Evolutionary conservation across 2,888 invertebrate genomes (phyloP), one percentile per base, ranked within the genome.

Genomic region (Hydrotaea diabolus): DNA sequence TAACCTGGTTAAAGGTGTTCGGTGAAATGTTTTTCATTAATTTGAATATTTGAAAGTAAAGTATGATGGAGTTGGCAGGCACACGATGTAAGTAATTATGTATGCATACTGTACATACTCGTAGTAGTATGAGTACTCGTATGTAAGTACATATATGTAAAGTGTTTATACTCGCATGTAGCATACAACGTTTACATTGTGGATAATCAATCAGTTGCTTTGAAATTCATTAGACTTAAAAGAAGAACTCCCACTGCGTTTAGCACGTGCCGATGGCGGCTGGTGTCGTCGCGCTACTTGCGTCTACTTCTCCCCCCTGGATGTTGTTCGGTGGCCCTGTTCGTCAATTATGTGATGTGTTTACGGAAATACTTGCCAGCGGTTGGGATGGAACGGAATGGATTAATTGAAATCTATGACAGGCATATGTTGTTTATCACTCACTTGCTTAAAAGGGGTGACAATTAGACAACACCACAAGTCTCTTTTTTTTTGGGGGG

Each of bases 221-320:
- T 74, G 21, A 36, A 62, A 71, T 74, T 77, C 80, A 77, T 80
- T 80, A 74, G 55, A 17, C 80, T 13, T 31, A 2, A 31, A n/a
- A 26, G 64, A 21, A 36, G 73, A 80, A 74, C 76, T 59, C 83
- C 84, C 84, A 79, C 81, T 53, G 84, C 13, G 76, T 73, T 64
- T 78, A 84, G 84, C 84, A 84, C 78, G 84, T 84, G 81, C 49
- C n/a, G n/a, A n/a, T 59, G 31, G 23, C 13, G 53, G 19, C 21
- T 21, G 17, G 8, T 17, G 53, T 53, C n/a, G 13, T 17, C 55
- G 39, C 17, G 36, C 19, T 36, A 36, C 8, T 64, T 5, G 59
- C 26, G 23, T 23, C 59, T 15, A 3, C 62, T 36, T 19, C 19
- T 21, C 66, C 55, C 11, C 11, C 55, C 1, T 8, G 4, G 39